Evolutionary conservation across 2,113 vertebrate genomes (phyloP).

Genomic region (Mugil cephalus): DNA sequence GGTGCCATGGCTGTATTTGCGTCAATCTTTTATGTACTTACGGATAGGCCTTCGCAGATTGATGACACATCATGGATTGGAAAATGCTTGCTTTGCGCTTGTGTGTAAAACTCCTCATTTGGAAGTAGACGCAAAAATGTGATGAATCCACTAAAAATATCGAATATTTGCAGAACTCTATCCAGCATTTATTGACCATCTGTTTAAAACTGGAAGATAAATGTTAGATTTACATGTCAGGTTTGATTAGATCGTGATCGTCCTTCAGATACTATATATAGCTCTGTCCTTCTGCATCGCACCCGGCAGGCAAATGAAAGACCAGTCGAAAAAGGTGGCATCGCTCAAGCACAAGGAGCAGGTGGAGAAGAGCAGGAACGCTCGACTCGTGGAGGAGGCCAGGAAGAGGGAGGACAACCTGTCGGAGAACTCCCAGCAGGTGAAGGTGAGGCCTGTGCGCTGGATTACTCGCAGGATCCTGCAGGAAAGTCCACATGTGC

Average conservation of each 20-base stretch:
- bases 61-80: neutral
- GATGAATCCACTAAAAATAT: neutral
- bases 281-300: neutral
- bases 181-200: neutral
- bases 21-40: neutral
- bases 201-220: neutral
- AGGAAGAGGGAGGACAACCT: slow-evolving; percentile 93
- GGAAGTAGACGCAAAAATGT: neutral
- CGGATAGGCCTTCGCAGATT: neutral
- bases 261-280: too few species aligned
- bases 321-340: slow-evolving; percentile 96
- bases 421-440: slow-evolving; percentile 93
- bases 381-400: slow-evolving; percentile 94
- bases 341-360: slow-evolving; percentile 98
- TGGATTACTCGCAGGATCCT: neutral
- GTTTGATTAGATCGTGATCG: too few species aligned
- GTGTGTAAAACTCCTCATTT: neutral
- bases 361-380: slow-evolving; percentile 96
- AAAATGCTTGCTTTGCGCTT: neutral
- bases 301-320: slow-evolving; percentile 92
- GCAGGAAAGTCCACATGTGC: neutral
- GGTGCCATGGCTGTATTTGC: neutral
- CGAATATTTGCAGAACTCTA: neutral
- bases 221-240: neutral
- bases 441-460: slow-evolving; percentile 87